Base-by-base conservation (phyloP, 2,888 invertebrate species). In the Oscheius sp. region DNA sequence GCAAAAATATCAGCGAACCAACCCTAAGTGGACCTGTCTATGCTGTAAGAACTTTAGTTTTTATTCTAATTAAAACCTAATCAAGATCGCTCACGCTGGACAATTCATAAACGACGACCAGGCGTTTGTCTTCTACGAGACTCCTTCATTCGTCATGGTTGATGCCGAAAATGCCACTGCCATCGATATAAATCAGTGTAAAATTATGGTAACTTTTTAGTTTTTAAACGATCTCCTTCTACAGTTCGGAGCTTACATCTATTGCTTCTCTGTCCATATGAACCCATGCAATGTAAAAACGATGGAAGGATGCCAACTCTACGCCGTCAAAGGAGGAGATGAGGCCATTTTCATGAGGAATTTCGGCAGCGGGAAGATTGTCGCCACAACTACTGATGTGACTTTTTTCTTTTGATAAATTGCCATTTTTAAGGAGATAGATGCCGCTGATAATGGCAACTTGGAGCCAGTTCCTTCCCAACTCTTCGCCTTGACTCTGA, bases 181-280 rank as follows among this genome's bases (percentile, higher is more conserved):
- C n/a, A 65, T 78, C 17, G 74, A 78, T 42, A 64, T 78, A 33
- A 72, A 61, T 34, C 66, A 78, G 50, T 78, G 78, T 71, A 78
- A 78, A 72, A 75, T 75, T 55, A 69, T 78, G 72, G 78, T 78
- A n/a, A 69, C 4, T 37, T n/a, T n/a, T n/a, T n/a, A n/a, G n/a
- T n/a, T n/a, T n/a, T n/a, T n/a, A n/a, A n/a, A n/a, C n/a, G n/a
- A n/a, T n/a, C n/a, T n/a, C n/a, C n/a, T n/a, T n/a, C 52, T 74
- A 29, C 65, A 78, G 78, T 75, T 75, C 65, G 78, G 78, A 17
- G 69, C 75, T 8, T 78, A 72, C 66, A 75, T 78, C 65, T 78
- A 75, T 70, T 78, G 78, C 48, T 78, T 78, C 72, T 69, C 72
- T 23, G 65, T 61, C 39, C 33, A 72, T 17, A 57, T 57, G 25